Conservation (phyloP, 2,113 vertebrate species). For the Ptychochromis oligacanthus region DNA sequence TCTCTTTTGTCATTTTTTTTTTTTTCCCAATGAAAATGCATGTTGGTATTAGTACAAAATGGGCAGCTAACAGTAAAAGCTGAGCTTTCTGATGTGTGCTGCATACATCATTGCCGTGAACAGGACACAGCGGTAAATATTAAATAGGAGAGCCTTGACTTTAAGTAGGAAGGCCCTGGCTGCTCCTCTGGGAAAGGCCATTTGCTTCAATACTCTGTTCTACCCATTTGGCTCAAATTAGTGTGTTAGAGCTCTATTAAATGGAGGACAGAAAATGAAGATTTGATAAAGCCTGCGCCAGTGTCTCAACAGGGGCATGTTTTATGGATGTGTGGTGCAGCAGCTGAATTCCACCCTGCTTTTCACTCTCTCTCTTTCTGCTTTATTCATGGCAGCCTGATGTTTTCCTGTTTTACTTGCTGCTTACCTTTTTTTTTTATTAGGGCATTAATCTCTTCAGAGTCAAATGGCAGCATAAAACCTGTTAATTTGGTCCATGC, state of each 20-base stretch:
- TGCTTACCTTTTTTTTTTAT: slow-evolving; percentile 48
- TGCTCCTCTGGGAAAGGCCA: slow-evolving; percentile 23
- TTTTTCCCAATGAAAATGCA: slow-evolving; percentile 23
- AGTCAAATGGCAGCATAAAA: slow-evolving; percentile 36
- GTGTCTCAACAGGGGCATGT: slow-evolving; percentile 47
- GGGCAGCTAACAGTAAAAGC: slow-evolving; percentile 4
- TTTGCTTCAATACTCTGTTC: slow-evolving; percentile 48
- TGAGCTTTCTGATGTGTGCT: slow-evolving; percentile 9
- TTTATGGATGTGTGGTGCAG: slow-evolving; percentile 47
- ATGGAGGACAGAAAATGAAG: slow-evolving; percentile 49
- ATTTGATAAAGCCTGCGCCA: slow-evolving; percentile 52
- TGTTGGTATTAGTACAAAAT: background rate
- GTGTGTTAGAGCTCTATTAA: slow-evolving; percentile 43
- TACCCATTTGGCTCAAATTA: slow-evolving; percentile 52
- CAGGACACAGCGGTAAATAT: slow-evolving; percentile 8
- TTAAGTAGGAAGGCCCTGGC: slow-evolving; percentile 10
- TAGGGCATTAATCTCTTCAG: slow-evolving; percentile 47
- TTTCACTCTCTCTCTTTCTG: slow-evolving; percentile 20
- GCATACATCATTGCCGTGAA: background rate
- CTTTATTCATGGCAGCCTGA: slow-evolving; percentile 59
- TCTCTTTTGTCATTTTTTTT: background rate
- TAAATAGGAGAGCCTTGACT: slow-evolving; percentile 21
- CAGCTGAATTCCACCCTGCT: slow-evolving; percentile 15
- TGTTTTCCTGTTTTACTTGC: slow-evolving; percentile 30
- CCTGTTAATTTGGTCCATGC: background rate